Base-by-base conservation (phyloP, 1,140 invertebrate species). In the Goniozus legneri region DNA sequence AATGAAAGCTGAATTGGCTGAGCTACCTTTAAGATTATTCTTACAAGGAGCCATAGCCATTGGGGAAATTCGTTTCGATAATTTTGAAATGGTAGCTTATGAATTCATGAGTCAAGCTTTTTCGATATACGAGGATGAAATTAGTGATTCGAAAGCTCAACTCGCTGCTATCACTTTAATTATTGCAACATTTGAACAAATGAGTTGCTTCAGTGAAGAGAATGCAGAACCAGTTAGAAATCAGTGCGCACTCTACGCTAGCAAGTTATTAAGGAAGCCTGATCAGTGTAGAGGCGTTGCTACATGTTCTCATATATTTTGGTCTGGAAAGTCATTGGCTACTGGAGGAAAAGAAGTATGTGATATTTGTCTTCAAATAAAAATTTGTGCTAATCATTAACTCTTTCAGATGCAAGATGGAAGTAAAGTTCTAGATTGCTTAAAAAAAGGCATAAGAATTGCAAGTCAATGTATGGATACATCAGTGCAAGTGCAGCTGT, bases 31-130 rank as follows among this genome's bases (percentile, higher is more conserved):
- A 7, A 82, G 95, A 65, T 70, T 99, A 16, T 98, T 96, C 75
- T 79, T 97, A 2, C 94, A 98, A 76, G 96, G 95, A 2, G 95
- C 95, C 0, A 72, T 97, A 36, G 91, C 94, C 0, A 92, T 96
- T 36, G 91, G 91, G 35, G 85, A 91, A 71, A 95, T 98, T 42
- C 82, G 83, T 3, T 98, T 97, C 73, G 89, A 95, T 54, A 95
- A 95, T 68, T 89, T 93, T 67, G 95, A 98, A 77, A 92, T 93
- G 30, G 88, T 98, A 0, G 94, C 95, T 0, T 99, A 99, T 75
- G 97, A 99, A 73, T 99, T 97, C 65, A 87, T 98, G 66, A 97
- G 96, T 18, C 95, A 98, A 81, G 94, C 94, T 0, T 98, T 99
- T 73, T 94, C 94, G 0, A 77, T 99, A 38, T 98, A 98, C 63